phyloP scores from a whole-genome alignment of 2,113 vertebrate species.

The Bambusicola thoracicus region DNA sequence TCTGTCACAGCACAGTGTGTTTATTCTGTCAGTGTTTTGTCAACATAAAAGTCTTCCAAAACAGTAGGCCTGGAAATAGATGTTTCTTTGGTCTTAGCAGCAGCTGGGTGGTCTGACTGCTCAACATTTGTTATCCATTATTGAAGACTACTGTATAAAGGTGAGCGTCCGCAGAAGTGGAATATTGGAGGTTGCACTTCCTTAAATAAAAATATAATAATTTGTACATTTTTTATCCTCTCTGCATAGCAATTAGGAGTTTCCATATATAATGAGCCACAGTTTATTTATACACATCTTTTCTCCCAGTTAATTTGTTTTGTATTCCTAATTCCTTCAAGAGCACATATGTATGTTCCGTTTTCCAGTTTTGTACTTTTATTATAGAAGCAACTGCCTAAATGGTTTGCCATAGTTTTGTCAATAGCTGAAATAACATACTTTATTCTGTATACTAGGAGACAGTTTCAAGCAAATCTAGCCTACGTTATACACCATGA shows the following conservation, averaged over 20 bases:
- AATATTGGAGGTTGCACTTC: neutral
- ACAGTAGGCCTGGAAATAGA: neutral
- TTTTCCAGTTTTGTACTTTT: neutral
- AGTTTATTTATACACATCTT: neutral
- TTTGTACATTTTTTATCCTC: neutral
- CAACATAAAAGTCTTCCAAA: neutral
- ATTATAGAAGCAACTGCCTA: neutral
- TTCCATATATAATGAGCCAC: neutral
- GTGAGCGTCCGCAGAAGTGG: conserved; percentile 10
- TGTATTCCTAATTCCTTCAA: neutral
- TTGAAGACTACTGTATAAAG: neutral
- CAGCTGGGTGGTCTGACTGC: neutral
- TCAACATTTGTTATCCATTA: conserved; percentile 19
- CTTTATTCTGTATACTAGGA: neutral
- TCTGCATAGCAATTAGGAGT: neutral
- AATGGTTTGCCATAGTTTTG: neutral
- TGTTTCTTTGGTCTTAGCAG: conserved; percentile 27
- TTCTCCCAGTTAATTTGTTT: neutral
- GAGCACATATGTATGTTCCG: neutral
- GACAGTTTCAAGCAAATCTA: neutral
- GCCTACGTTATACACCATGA: neutral
- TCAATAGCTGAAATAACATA: neutral
- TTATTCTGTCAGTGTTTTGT: conserved; percentile 4
- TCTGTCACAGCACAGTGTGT: neutral
- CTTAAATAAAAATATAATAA: neutral